A percentile compares a stretch with the other conserved stretches of the same genome.
Conservation (phyloP, 2,888 invertebrate genomes). For the Pyrrhia umbra region DNA sequence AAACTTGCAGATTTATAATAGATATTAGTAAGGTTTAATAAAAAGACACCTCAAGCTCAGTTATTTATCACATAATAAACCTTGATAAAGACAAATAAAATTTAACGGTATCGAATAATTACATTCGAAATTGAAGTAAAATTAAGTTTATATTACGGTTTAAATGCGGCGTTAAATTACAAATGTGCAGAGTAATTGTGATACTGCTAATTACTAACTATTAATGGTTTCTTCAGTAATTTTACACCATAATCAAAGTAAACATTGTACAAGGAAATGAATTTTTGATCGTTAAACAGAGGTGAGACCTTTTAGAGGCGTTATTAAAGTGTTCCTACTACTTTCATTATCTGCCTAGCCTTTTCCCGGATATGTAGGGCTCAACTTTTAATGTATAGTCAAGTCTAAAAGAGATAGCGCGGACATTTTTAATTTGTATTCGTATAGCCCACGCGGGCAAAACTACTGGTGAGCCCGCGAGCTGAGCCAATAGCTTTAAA, state of each 20-base stretch:
- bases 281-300: not conserved
- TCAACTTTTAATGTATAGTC: too few relatives aligned
- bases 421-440: too few relatives aligned
- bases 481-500: too few relatives aligned
- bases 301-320: not conserved
- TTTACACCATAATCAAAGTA: conserved; percentile 13
- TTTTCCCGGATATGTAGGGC: too few relatives aligned
- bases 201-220: conserved; percentile 37
- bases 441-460: too few relatives aligned
- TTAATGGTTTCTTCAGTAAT: conserved; percentile 26
- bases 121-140: conserved; percentile 23
- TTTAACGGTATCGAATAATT: conserved; percentile 26
- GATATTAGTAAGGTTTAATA: not conserved
- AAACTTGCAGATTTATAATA: too few relatives aligned
- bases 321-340: not conserved
- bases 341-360: too few relatives aligned
- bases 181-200: conserved; percentile 12
- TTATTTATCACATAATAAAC: not conserved
- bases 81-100: conserved; percentile 11
- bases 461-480: too few relatives aligned
- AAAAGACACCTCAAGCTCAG: conserved; percentile 5
- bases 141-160: conserved; percentile 8
- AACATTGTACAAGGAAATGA: not conserved
- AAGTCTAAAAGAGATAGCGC: too few relatives aligned
- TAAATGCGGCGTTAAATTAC: conserved; percentile 28